A percentile compares a stretch with the other conserved stretches of the same genome.
Conservation (phyloP, 2,113 vertebrate genomes). For the Corythornis madagascariensis region DNA sequence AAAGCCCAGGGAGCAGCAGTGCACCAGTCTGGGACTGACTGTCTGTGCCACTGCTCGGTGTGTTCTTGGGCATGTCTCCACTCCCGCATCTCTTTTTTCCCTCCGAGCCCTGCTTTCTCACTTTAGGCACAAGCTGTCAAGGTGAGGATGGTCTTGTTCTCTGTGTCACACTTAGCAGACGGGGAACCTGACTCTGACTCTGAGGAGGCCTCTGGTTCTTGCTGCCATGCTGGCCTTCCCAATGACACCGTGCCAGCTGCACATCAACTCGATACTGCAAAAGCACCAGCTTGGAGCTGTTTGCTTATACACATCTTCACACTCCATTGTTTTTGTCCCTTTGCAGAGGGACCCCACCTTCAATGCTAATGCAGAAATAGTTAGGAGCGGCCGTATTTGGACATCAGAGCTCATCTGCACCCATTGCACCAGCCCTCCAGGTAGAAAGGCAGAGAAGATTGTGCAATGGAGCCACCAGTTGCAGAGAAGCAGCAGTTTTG, state of each 20-base stretch:
- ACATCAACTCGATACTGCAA: neutral
- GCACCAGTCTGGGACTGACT: neutral
- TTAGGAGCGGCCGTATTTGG: neutral
- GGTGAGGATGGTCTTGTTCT: rapidly evolving
- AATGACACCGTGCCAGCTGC: neutral
- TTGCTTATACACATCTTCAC: rapidly evolving
- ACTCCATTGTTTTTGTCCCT: neutral
- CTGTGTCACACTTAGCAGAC: neutral
- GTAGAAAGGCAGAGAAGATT: neutral
- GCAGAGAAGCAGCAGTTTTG: neutral
- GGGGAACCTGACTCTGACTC: neutral
- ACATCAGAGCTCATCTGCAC: neutral
- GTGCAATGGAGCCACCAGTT: rapidly evolving
- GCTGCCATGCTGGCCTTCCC: neutral
- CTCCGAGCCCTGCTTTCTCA: neutral
- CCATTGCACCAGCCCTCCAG: neutral
- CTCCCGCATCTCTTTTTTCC: neutral
- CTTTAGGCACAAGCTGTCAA: neutral
- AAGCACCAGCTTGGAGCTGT: neutral
- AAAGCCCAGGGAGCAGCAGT: neutral
- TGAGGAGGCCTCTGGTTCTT: rapidly evolving
- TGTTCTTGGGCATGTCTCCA: neutral
- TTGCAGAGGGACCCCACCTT: neutral
- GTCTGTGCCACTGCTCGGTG: rapidly evolving
- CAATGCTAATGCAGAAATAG: neutral